A percentile compares a stretch with the other conserved stretches of the same genome.
phyloP scores from a whole-genome alignment of 2,797 vertebrate species.

The Anabacerthia variegaticeps region DNA sequence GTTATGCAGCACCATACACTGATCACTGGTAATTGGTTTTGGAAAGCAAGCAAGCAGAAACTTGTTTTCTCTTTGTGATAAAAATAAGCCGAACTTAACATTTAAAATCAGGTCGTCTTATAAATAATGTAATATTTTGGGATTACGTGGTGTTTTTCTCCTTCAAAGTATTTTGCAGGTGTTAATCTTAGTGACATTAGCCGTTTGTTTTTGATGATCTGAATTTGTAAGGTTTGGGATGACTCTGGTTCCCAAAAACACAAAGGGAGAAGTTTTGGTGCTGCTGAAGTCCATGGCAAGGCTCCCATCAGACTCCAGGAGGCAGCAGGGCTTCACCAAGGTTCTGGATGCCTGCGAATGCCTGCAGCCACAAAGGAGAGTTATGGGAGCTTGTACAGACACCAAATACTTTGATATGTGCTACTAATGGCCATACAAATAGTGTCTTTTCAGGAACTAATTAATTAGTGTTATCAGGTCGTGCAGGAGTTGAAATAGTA shows the following conservation, averaged over 20 bases:
- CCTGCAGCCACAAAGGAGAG: not conserved
- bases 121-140: slow-evolving; percentile 60
- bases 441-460: not conserved
- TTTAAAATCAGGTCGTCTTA: slow-evolving; percentile 62
- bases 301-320: slow-evolving; percentile 48
- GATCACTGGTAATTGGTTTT: slow-evolving; percentile 66
- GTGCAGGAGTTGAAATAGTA: not conserved
- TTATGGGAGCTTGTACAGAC: not conserved
- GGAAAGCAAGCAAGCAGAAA: slow-evolving; percentile 52
- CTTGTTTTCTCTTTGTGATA: slow-evolving; percentile 69
- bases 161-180: slow-evolving; percentile 52
- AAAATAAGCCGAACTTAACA: slow-evolving; percentile 58
- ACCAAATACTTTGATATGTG: not conserved
- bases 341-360: not conserved
- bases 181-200: slow-evolving; percentile 43
- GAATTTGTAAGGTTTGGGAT: not conserved
- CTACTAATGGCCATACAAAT: not conserved
- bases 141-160: slow-evolving; percentile 33
- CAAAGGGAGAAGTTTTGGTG: not conserved
- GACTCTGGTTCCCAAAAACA: not conserved
- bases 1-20: slow-evolving; percentile 44
- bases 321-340: slow-evolving; percentile 51
- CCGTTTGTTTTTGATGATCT: not conserved
- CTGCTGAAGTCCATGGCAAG: not conserved
- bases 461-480: not conserved